These are phyloP conservation scores for Ostrea edulis DNA, from an alignment of 1,140 invertebrate genomes.

Conservation along the genomic window DNA sequence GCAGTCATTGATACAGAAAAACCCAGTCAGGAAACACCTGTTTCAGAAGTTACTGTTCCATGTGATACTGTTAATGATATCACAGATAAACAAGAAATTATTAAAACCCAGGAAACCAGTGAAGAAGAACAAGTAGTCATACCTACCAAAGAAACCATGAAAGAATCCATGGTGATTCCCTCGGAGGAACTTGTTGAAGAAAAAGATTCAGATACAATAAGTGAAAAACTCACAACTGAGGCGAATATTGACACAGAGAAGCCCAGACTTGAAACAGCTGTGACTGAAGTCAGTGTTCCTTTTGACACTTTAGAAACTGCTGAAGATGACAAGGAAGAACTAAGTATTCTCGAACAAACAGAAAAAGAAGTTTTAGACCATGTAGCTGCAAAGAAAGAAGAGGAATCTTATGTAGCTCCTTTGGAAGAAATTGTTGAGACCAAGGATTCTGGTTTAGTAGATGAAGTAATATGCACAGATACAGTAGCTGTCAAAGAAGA, in stretches of 20 bases:
- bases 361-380: not conserved
- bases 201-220: not conserved
- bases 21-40: slow-evolving; percentile 24
- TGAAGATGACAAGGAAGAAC: not conserved
- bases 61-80: not conserved
- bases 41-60: slow-evolving; percentile 21
- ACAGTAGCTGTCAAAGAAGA: slow-evolving; percentile 45
- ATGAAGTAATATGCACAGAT: not conserved
- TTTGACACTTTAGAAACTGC: slow-evolving; percentile 10
- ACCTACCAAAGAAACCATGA: not conserved
- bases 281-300: not conserved
- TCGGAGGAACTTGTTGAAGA: not conserved
- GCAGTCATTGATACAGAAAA: slow-evolving; percentile 33
- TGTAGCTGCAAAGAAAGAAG: not conserved
- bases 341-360: not conserved
- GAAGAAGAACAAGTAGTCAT: not conserved
- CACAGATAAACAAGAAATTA: not conserved
- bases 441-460: not conserved
- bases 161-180: not conserved
- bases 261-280: slow-evolving; percentile 30
- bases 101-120: not conserved
- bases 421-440: not conserved
- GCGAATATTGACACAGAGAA: not conserved
- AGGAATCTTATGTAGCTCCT: not conserved
- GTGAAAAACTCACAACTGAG: not conserved